Base-by-base conservation (phyloP, 2,888 invertebrate species). In the Abrostola triplasia region DNA sequence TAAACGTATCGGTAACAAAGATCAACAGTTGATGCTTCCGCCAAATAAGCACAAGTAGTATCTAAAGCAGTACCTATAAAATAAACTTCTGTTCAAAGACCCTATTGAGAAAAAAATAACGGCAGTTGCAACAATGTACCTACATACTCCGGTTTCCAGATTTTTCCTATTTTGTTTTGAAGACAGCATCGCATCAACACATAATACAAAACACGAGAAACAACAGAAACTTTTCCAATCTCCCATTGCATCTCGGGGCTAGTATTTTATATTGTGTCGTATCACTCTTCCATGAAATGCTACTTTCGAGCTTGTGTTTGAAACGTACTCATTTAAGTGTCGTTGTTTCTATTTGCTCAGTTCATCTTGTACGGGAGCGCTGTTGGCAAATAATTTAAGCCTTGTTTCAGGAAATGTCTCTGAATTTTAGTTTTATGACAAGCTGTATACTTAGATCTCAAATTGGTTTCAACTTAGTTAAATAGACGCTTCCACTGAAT, bases 211-310 rank as follows among this genome's bases (percentile, higher is more conserved):
- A 77, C 65, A 77, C 73, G 81, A 77, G 76, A 77, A 76, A 71
- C 74, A 53, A 69, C 71, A 67, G 70, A 80, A 87, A 87, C 81
- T 87, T 87, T 88, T 88, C 83, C 86, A 88, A 88, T 88, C 86
- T 84, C 71, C 77, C 74, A 79, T 83, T 85, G 84, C 82, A 85
- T 85, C 84, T 82, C 82, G 67, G 64, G 65, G 78, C 76, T 74
- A 77, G 76, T 79, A 79, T 77, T 84, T 83, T 81, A 83, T 79
- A 80, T 82, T 80, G 79, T 78, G 79, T 80, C 79, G 76, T 73
- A 75, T 79, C 81, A 81, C 75, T 77, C 71, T 79, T 77, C 75
- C 76, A 76, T 80, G 73, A 82, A 81, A 81, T 67, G 67, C 76
- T 70, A 76, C 78, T 79, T 76, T 59, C 61, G 72, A 67, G 73